Evolutionary conservation across 2,888 invertebrate species (phyloP), one percentile per base, ranked within the genome.

Genomic region (Temnothorax ravouxi): DNA sequence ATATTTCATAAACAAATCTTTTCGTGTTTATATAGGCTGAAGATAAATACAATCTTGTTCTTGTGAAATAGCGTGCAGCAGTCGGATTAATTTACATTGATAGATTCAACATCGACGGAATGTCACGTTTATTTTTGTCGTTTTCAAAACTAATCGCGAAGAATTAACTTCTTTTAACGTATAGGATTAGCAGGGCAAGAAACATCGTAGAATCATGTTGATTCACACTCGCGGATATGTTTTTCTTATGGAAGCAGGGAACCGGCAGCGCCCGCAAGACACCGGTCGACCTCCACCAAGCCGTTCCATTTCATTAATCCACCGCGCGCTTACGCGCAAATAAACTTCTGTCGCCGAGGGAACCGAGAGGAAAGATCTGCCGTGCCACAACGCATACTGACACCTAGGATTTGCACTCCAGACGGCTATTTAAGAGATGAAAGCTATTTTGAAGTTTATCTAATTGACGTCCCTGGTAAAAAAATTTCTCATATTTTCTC

Each of bases 211-310:
- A 66, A 59, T 0, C 1, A 8, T 9, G 3, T 41, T 18, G 11
- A 76, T 66, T 38, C 18, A 9, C 52, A 66, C 8, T 11, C 13
- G 25, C 25, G 25, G 13, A 47, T 44, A 13, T 18, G 21, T 29
- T 67, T 18, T 6, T 25, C 52, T 25, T 34, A 25, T 62, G 61
- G 47, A 52, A 83, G 25, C 25, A 25, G 56, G 50, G 69, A 84
- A 85, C 62, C 50, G 67, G 47, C 34, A 61, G 25, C 50, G 41
- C 41, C 29, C 44, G 15, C 29, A 61, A 50, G 29, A 66, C 62
- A 85, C 79, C 44, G 69, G 84, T 74, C 69, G 84, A 74, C 85
- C 84, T 85, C 79, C 74, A 72, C 21, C 47, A 69, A 54, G 79
- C 5, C 21, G 25, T 82, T 83, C 61, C n/a, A 59, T 81, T 83